Percentiles rank a stretch among this genome's conserved stretches.
phyloP scores from a whole-genome alignment of 2,113 vertebrate genomes.

The Mystacornis crossleyi region DNA sequence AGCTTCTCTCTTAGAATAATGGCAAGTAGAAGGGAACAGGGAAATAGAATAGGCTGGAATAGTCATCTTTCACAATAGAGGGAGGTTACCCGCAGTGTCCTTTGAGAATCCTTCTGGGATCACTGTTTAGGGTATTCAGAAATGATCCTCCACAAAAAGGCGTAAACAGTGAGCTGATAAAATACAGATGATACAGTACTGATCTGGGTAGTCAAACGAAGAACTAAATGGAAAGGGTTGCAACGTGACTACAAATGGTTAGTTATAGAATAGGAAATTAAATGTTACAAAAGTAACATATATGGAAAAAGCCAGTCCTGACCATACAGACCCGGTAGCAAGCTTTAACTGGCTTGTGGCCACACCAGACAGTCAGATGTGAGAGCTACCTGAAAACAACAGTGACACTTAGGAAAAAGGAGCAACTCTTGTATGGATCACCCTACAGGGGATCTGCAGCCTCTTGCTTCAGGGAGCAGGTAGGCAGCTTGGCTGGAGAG shows the following conservation, averaged over 20 bases:
- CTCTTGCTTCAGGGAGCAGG: not conserved
- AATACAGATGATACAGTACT: not conserved
- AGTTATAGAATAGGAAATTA: not conserved
- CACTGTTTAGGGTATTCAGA: not conserved
- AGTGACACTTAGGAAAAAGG: not conserved
- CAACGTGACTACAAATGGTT: not conserved
- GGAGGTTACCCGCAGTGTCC: not conserved
- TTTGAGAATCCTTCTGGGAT: not conserved
- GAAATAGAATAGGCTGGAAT: not conserved
- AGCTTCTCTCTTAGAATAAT: not conserved
- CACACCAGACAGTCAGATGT: not conserved
- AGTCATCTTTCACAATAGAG: not conserved
- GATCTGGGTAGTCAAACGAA: not conserved
- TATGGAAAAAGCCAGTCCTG: not conserved
- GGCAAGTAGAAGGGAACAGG: not conserved
- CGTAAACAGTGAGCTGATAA: not conserved
- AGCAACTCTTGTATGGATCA: accelerated
- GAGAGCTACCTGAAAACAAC: not conserved
- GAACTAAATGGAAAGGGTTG: not conserved
- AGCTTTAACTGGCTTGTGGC: not conserved
- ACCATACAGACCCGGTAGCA: not conserved
- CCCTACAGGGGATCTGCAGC: not conserved
- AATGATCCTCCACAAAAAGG: not conserved
- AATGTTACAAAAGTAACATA: not conserved
- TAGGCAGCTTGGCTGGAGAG: not conserved